phyloP scores from a whole-genome alignment of 2,113 vertebrate species.

The Toxotes jaculatrix region DNA sequence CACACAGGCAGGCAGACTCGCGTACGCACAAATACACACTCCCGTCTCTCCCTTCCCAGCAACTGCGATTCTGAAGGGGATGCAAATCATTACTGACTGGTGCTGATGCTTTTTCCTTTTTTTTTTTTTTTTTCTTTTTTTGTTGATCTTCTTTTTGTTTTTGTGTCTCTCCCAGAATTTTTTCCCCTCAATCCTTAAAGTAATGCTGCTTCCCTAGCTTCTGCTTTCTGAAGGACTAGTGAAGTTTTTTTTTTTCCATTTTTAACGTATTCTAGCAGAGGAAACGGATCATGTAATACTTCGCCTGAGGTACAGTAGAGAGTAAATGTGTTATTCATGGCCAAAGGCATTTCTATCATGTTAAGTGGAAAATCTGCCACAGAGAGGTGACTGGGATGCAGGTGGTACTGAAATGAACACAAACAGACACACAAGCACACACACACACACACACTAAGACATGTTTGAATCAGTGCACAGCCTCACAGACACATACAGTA shows the following conservation, averaged over 20 bases:
- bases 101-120: constrained; percentile 23
- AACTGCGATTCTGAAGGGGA: constrained; percentile 51
- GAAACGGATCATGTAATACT: constrained; percentile 69
- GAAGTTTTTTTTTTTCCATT: constrained; percentile 26
- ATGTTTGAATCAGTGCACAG: constrained; percentile 50
- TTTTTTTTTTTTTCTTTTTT: neutral
- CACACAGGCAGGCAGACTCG: constrained; percentile 33
- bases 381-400: constrained; percentile 69
- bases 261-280: constrained; percentile 58
- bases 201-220: constrained; percentile 27
- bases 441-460: constrained; percentile 3
- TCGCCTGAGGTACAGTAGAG: constrained; percentile 68
- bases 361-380: constrained; percentile 74
- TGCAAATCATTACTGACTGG: constrained; percentile 74
- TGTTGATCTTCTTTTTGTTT: constrained; percentile 49
- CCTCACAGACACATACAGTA: constrained; percentile 23
- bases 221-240: constrained; percentile 40
- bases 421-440: constrained; percentile 15
- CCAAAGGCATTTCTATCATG: constrained; percentile 75
- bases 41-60: constrained; percentile 25
- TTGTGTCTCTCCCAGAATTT: constrained; percentile 45
- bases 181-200: constrained; percentile 51
- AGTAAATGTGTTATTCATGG: constrained; percentile 75
- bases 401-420: constrained; percentile 67
- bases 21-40: constrained; percentile 51